A percentile compares a stretch with the other conserved stretches of the same genome.
Evolutionary conservation across 2,797 vertebrate genomes (phyloP).

Genomic region (Poecile montanus): DNA sequence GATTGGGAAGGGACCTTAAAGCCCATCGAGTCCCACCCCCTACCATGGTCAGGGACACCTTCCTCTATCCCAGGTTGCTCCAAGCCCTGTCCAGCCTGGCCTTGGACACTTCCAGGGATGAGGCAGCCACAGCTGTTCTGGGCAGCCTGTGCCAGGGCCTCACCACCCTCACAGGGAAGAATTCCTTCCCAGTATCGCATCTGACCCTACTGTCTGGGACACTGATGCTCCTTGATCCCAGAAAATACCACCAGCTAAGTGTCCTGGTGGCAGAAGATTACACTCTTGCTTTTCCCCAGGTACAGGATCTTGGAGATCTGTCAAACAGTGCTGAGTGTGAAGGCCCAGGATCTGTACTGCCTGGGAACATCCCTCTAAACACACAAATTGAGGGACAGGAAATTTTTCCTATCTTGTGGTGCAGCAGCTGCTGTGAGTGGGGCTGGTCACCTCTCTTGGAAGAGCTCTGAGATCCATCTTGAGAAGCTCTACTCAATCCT

Average conservation of each 20-base stretch:
- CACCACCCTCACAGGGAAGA: background rate
- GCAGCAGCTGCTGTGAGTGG: background rate
- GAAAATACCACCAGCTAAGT: background rate
- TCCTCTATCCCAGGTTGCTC: background rate
- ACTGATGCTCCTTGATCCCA: background rate
- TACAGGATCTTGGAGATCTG: background rate
- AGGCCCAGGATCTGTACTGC: background rate
- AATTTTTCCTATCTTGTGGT: background rate
- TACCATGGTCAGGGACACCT: background rate
- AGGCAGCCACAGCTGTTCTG: background rate
- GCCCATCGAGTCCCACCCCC: background rate
- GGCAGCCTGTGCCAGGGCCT: background rate
- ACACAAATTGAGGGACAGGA: background rate
- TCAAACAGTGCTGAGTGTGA: background rate
- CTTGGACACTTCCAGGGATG: background rate
- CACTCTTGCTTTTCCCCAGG: background rate
- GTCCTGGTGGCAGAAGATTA: background rate
- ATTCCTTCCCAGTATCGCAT: background rate
- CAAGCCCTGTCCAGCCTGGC: accelerated
- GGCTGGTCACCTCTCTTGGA: background rate
- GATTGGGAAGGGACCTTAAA: background rate
- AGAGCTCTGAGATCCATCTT: background rate
- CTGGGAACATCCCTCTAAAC: background rate
- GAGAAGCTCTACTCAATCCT: background rate
- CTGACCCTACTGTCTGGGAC: background rate